Percentiles rank a stretch among this genome's conserved stretches.
Evolutionary conservation across 2,113 vertebrate species (phyloP).

Genomic region (Odobenus rosmarus): DNA sequence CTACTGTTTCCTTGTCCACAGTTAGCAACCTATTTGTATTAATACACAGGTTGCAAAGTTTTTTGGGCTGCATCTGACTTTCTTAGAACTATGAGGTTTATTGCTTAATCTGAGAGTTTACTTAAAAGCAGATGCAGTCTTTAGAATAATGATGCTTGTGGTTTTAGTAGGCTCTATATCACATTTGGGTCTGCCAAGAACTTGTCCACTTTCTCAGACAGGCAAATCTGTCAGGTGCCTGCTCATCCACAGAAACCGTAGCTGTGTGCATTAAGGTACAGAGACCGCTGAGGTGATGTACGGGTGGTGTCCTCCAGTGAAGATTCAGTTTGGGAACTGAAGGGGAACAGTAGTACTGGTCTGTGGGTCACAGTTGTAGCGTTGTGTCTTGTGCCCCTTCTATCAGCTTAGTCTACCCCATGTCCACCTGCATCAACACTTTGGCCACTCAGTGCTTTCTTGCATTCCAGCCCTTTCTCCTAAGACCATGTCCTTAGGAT

Average conservation of each 20-base stretch:
- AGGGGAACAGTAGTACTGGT: neutral
- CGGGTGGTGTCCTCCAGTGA: neutral
- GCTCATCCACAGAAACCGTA: neutral
- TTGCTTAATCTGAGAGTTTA: neutral
- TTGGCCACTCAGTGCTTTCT: neutral
- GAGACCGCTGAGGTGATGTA: neutral
- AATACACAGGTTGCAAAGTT: neutral
- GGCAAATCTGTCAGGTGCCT: neutral
- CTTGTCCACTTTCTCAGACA: neutral
- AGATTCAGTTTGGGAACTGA: neutral
- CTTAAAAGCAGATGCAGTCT: neutral
- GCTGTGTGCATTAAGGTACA: rapidly evolving
- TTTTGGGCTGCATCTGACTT: neutral
- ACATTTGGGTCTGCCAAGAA: neutral
- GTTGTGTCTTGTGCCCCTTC: neutral
- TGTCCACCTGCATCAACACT: neutral
- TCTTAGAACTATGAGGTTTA: neutral
- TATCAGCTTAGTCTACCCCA: neutral
- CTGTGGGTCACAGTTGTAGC: neutral
- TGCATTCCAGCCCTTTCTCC: neutral
- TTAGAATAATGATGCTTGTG: neutral
- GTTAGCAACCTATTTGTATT: neutral
- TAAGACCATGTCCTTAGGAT: neutral
- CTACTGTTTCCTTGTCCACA: neutral
- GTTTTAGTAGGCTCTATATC: neutral